Evolutionary conservation across 1,140 invertebrate genomes (phyloP), one percentile per base, ranked within the genome.

Genomic region (Drosophila sturtevanti): DNA sequence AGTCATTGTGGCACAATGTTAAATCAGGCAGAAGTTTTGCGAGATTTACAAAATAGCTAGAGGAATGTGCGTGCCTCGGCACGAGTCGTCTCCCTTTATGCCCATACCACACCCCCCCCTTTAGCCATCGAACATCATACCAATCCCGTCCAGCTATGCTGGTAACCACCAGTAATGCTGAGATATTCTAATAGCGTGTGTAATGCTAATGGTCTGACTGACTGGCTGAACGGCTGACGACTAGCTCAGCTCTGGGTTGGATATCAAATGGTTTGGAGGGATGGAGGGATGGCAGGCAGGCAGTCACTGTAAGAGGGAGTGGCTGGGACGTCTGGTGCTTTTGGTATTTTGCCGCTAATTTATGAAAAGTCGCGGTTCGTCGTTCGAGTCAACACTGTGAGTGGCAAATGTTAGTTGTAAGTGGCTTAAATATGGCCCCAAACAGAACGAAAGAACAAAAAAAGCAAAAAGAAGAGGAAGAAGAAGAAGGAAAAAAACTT

Each of bases 111-210:
- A 38, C 37, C 37, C n/a, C 38, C 14, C 14, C 2, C 6, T 9
- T 1, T 31, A 0, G 27, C 16, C 16, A 44, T 44, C 18, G n/a
- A n/a, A n/a, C n/a, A 9, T 18, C 41, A 48, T 48, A 18, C 41
- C 41, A 21, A 48, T 48, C 16, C 41, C 41, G 41, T 48, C 41
- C 41, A 48, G 41, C 41, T 21, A 48, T 48, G 41, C 9, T 10
- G 21, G 41, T 21, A 48, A 48, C 41, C 41, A 48, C 41, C 41
- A 48, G 41, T 48, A 48, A 48, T 48, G 41, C 41, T 48, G 41
- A 48, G 41, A 48, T 48, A 48, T 48, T 48, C 41, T 48, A 48
- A 48, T 48, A 48, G 41, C 41, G 41, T 48, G 41, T 48, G 41
- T 48, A 48, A 48, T 48, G 41, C 41, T 48, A 48, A 48, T 48